These are phyloP conservation scores for Proales similis DNA, from an alignment of 1,140 invertebrate species.

Conservation along the genomic window DNA sequence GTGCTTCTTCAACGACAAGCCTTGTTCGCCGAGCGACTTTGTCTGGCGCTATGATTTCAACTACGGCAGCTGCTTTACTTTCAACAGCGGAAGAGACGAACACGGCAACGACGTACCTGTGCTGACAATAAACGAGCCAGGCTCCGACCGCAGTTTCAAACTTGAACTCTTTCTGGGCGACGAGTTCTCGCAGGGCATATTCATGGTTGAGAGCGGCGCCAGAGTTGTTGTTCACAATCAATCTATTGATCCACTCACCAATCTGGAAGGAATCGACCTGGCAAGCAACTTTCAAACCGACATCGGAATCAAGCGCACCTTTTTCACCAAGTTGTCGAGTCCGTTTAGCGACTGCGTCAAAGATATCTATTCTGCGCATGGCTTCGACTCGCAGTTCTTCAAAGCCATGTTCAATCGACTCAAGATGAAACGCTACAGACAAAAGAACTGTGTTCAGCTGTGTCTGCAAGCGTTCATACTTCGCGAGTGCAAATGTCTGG, in stretches of 20 bases:
- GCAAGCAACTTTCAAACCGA: constrained; percentile 35
- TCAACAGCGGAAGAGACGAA: constrained; percentile 38
- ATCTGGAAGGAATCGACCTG: constrained; percentile 26
- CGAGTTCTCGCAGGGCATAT: constrained; percentile 32
- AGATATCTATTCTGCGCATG: constrained; percentile 25
- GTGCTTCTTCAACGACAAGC: constrained; percentile 39
- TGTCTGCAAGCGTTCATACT: constrained; percentile 22
- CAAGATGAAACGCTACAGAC: constrained; percentile 25
- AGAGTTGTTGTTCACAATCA: constrained; percentile 35
- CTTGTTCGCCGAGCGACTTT: constrained; percentile 38
- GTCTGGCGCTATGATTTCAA: constrained; percentile 28
- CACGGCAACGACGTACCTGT: constrained; percentile 7
- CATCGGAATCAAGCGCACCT: constrained; percentile 11
- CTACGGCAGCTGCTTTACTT: constrained; percentile 39
- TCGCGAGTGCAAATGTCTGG: constrained; percentile 1
- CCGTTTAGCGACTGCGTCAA: constrained; percentile 20
- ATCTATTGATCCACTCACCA: not conserved
- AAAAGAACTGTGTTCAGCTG: constrained; percentile 22
- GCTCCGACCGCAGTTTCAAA: constrained; percentile 25
- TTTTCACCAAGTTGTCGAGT: constrained; percentile 11
- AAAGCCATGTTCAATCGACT: constrained; percentile 20
- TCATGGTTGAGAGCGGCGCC: constrained; percentile 25
- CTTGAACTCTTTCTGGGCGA: constrained; percentile 34
- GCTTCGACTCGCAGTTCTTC: constrained; percentile 22
- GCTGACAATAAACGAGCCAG: constrained; percentile 19